Percentiles rank a stretch among this genome's conserved stretches.
Evolutionary conservation across 1,140 invertebrate species (phyloP).

Genomic region (Lepidotrigona ventralis): DNA sequence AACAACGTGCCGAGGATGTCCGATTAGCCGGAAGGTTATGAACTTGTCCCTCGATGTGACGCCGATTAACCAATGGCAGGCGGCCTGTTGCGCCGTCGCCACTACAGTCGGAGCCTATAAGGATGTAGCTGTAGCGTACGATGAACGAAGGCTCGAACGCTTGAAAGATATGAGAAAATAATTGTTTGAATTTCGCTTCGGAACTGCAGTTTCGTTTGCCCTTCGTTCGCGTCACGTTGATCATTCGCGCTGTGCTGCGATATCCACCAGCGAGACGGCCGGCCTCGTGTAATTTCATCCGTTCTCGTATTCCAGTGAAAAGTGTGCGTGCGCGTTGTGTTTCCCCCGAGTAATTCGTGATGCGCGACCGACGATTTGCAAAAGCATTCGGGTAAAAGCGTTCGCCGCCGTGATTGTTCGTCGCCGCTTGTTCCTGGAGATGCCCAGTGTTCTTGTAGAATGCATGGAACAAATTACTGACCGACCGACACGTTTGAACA

Average conservation of each 20-base stretch:
- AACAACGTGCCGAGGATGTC: background rate
- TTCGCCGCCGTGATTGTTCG: background rate
- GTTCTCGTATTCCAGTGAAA: conserved; percentile 39
- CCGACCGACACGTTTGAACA: conserved; percentile 23
- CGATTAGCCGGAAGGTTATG: conserved; percentile 35
- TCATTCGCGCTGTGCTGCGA: background rate
- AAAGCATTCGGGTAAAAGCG: conserved; percentile 45
- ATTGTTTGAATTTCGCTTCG: conserved; percentile 45
- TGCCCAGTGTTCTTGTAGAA: background rate
- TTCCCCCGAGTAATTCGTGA: conserved; percentile 33
- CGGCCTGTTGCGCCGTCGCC: conserved; percentile 55
- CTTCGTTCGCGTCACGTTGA: background rate
- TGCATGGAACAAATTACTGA: background rate
- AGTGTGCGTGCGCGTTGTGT: conserved; percentile 52
- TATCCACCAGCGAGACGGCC: background rate
- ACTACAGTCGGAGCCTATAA: conserved; percentile 49
- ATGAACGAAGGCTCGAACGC: conserved; percentile 59
- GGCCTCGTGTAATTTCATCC: background rate
- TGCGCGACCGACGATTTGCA: conserved; percentile 55
- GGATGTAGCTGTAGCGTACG: conserved; percentile 52
- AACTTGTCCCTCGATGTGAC: background rate
- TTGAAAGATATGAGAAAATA: conserved; percentile 57
- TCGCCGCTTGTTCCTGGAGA: background rate
- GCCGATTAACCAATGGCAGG: conserved; percentile 28
- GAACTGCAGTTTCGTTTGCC: background rate